Evolutionary conservation across 2,113 vertebrate genomes (phyloP), one percentile per base, ranked within the genome.

Genomic region (Malurus cyaneus): DNA sequence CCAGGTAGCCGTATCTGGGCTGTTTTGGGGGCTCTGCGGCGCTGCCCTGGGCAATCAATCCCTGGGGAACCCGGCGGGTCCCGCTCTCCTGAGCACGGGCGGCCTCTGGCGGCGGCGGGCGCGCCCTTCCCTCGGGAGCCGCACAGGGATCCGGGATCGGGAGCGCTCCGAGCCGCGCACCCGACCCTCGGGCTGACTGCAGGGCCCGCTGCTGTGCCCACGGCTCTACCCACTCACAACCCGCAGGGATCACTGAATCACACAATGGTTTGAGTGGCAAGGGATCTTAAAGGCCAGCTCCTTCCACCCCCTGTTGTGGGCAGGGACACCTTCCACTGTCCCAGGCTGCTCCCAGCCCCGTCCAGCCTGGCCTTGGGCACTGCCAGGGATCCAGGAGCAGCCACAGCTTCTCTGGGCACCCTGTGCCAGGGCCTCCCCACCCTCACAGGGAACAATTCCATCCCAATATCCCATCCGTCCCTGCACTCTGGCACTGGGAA

Each of bases 121-220:
- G n/a, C 19, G 14, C 39, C 49, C 13, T 56, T 17, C 24, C 28
- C 56, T 13, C 23, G 23, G 24, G 39, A 11, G 36, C 11, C 31
- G 31, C 9, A 4, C 39, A 1, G 1, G 34, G 53, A n/a, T 19
- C 18, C 9, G 12, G 20, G 11, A 23, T 3, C 26, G 17, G 52
- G 26, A 65, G 59, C 18, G 12, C 67, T 50, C 52, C 23, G 5
- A 36, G 34, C 25, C 14, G 17, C 6, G 6, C 70, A 24, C 36
- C 3, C 6, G 7, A 19, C 8, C 10, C 67, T 50, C 18, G 5
- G 46, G 9, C 10, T 39, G 39, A 9, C 11, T 14, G 11, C 1
- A 29, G 46, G 39, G 69, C 36, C 44, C 60, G 6, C 11, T 18
- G 14, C 1, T n/a, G 46, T 46, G 69, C 36, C 44, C 60, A 1